Evolutionary conservation across 2,888 invertebrate genomes (phyloP), one percentile per base, ranked within the genome.

Genomic region (Scaptomyza flava): DNA sequence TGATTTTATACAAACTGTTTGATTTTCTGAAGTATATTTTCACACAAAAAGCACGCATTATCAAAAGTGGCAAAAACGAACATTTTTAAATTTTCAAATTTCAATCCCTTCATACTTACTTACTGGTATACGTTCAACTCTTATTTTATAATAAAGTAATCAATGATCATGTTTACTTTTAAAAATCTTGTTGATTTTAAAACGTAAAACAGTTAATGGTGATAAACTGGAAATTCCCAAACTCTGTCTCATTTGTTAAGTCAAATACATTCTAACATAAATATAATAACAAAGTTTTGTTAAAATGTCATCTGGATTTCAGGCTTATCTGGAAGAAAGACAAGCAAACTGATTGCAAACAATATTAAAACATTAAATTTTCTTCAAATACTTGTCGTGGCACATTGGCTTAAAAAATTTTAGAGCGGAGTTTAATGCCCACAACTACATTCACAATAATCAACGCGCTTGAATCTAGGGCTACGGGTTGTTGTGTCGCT

Each of bases 401-500:
- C 11, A 6, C 31, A 52, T 23, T 30, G 62, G 14, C 43, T 51
- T 34, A 66, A 33, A 53, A 20, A 54, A 23, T 23, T 43, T 54
- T 12, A 23, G 43, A 54, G 69, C 64, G 48, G 52, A 27, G 60
- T 43, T 60, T 41, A 50, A 50, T 47, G 14, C 31, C 51, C 20
- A 41, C 43, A 75, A 62, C 68, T 62, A 48, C 41, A 64, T 63
- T 51, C 65, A 75, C 66, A 72, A 57, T 72, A 71, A 65, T 81
- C 72, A 76, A 60, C 52, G 52, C 43, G 57, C 42, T 53, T n/a
- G 50, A 57, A 53, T 65, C 50, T 47, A 47, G 63, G 61, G 58
- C 60, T 59, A 38, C 41, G 45, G 43, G 64, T 62, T 72, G 73
- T 65, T 83, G 31, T 79, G 56, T 63, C 68, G 70, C 77, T 79